Evolutionary conservation across 2,113 vertebrate genomes (phyloP).

Genomic region (Tapirus terrestris): DNA sequence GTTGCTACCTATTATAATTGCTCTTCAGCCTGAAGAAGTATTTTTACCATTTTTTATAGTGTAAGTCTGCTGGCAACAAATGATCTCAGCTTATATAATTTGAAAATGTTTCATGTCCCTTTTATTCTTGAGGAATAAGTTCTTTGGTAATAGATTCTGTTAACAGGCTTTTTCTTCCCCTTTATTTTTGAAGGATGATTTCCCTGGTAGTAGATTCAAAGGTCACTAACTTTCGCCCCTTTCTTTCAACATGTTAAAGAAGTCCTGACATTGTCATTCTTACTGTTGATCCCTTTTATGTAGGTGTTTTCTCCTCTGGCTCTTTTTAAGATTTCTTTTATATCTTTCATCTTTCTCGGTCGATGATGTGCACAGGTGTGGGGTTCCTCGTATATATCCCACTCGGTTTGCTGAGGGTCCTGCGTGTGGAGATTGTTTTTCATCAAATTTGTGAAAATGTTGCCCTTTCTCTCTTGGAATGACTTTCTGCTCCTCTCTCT

Average conservation of each 20-base stretch:
- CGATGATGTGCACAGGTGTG: accelerated
- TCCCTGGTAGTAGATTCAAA: accelerated
- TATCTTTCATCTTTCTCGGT: accelerated
- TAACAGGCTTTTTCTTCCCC: not conserved
- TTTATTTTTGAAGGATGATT: not conserved
- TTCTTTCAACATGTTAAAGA: not conserved
- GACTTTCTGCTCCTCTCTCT: not conserved
- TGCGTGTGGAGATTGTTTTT: accelerated
- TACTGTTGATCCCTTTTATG: not conserved
- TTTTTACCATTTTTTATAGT: not conserved
- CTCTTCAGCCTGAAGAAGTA: not conserved
- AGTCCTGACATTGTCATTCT: accelerated
- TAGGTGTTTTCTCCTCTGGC: too few relatives aligned
- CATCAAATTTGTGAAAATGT: not conserved
- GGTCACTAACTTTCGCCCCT: accelerated
- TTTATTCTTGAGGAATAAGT: not conserved
- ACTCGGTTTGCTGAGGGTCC: not conserved
- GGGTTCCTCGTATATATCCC: not conserved
- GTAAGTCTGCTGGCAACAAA: too few relatives aligned
- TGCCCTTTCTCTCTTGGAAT: accelerated
- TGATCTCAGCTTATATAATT: not conserved
- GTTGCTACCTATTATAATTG: accelerated
- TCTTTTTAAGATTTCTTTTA: not conserved
- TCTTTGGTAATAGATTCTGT: not conserved
- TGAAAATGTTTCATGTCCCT: not conserved